Evolutionary conservation across 2,797 vertebrate species (phyloP).

Genomic region (Miichthys miiuy): DNA sequence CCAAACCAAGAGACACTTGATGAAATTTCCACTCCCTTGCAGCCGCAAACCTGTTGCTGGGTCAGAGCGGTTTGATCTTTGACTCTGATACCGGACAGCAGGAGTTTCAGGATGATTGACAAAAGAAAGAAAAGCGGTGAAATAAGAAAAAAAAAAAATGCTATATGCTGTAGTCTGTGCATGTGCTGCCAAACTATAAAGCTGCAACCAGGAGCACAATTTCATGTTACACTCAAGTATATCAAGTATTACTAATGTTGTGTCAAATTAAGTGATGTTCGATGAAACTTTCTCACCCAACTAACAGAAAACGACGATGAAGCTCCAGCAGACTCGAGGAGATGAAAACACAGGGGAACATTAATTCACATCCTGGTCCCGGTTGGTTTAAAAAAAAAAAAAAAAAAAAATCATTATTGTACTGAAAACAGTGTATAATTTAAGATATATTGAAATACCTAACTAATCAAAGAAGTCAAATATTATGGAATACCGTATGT

Average conservation of each 20-base stretch:
- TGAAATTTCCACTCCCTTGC: constrained; percentile 54
- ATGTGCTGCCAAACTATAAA: constrained; percentile 85
- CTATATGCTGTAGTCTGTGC: constrained; percentile 82
- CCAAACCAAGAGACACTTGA: constrained; percentile 60
- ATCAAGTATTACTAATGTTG: constrained; percentile 77
- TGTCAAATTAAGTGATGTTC: constrained; percentile 70
- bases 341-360: constrained; percentile 50
- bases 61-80: constrained; percentile 33
- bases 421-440: constrained; percentile 88
- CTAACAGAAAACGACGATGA: constrained; percentile 52
- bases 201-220: constrained; percentile 85
- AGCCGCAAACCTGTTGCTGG: constrained; percentile 42
- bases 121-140: constrained; percentile 41
- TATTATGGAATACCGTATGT: constrained; percentile 85
- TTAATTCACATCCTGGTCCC: constrained; percentile 75
- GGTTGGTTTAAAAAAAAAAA: constrained; percentile 79
- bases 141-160: constrained; percentile 38
- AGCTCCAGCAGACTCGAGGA: constrained; percentile 40
- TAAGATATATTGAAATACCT: constrained; percentile 90
- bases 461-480: constrained; percentile 81
- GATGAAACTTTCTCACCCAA: constrained; percentile 63
- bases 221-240: constrained; percentile 78
- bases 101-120: constrained; percentile 41
- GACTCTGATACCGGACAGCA: constrained; percentile 25
- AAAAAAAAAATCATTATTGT: constrained; percentile 83